Base-by-base conservation (phyloP, 2,113 vertebrate genomes). In the Ursus arctos region DNA sequence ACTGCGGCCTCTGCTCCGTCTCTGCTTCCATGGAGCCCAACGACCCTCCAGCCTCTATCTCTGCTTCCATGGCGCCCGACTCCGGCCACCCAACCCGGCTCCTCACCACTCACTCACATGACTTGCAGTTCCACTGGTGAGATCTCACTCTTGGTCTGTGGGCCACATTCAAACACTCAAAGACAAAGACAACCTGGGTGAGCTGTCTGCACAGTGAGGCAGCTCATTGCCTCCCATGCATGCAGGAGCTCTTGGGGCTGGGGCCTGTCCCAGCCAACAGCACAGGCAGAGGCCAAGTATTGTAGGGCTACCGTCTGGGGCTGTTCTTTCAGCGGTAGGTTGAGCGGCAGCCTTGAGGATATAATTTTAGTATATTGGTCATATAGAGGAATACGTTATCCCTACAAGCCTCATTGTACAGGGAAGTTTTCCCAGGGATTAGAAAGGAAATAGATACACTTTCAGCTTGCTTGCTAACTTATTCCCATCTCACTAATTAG, bases 311-410 rank as follows among this genome's bases (percentile, higher is more conserved):
- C 49, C 31, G 49, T 43, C 69, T 0, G 47, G 49, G 49, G 19
- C 21, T 28, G 5, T 7, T 2, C 57, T n/a, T 4, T n/a, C 26
- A 7, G 24, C 11, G 1, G 36, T 7, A 28, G 33, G 6, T 26
- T 26, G 65, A 15, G 4, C 10, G 4, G 18, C 63, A 1, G 9
- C 9, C 36, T 0, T 1, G 1, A 28, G 22, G 43, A 65, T 19
- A 2, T 31, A 24, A 13, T 43, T 22, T 53, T 0, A 21, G 57
- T 6, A 3, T 6, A 36, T 18, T 21, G 16, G 5, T 2, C 7
- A n/a, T 10, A 1, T 0, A 4, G n/a, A n/a, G 0, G 43, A 13
- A 0, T 7, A 13, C 15, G 0, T 15, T 19, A 33, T 8, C 19
- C 51, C 3, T 1, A 6, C 36, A 11, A 4, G 21, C 11, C 7